Conservation (phyloP, 2,113 vertebrate species). For the Mionectes macconnelli region DNA sequence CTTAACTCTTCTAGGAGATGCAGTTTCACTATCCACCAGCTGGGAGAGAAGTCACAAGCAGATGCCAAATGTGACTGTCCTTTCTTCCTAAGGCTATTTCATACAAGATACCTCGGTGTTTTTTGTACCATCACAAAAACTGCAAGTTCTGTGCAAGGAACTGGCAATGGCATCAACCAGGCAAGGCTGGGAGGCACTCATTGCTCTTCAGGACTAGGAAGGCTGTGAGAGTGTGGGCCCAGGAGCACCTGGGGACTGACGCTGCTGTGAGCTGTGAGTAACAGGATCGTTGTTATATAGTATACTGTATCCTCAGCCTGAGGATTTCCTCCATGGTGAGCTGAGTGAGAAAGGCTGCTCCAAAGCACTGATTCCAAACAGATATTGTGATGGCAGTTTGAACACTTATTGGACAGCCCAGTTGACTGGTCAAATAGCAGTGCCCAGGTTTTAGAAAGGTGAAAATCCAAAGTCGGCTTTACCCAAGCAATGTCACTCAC, state of each 20-base stretch:
- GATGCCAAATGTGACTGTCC: neutral
- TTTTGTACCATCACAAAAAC: neutral
- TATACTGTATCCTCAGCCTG: too few species aligned
- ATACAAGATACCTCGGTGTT: accelerated
- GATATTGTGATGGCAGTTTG: neutral
- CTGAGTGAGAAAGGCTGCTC: neutral
- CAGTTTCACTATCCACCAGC: neutral
- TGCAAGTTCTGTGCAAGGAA: neutral
- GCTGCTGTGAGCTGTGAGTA: neutral
- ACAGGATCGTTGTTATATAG: too few species aligned
- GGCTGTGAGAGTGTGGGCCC: accelerated
- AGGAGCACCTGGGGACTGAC: neutral
- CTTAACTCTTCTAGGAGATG: neutral
- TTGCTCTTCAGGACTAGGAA: neutral
- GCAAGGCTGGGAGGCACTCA: neutral
- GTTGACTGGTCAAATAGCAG: neutral
- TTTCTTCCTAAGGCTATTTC: neutral
- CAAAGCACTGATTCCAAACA: neutral
- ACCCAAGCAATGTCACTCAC: neutral
- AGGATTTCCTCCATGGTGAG: neutral
- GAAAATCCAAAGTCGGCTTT: neutral
- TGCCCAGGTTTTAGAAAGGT: neutral
- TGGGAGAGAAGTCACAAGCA: neutral
- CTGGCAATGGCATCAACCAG: neutral
- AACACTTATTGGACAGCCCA: neutral